Evolutionary conservation across 2,888 invertebrate genomes (phyloP).

Genomic region (Spilarctia lutea): DNA sequence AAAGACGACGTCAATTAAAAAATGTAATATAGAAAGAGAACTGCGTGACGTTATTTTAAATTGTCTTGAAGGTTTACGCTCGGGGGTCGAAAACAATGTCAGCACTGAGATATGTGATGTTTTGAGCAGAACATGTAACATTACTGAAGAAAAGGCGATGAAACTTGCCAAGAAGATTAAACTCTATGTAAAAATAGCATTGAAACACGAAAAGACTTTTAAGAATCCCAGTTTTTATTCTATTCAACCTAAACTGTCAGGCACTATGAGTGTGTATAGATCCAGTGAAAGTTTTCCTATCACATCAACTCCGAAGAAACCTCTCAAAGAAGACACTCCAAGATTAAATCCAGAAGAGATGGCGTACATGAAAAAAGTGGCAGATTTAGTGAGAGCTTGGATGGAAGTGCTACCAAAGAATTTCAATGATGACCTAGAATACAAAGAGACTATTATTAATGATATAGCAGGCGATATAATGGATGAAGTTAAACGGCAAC

Average conservation of each 20-base stretch:
- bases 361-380: conserved; percentile 52
- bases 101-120: conserved; percentile 24
- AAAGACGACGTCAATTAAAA: not conserved
- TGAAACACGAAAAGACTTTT: conserved; percentile 21
- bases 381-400: conserved; percentile 56
- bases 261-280: conserved; percentile 52
- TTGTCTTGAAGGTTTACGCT: conserved; percentile 14
- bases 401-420: conserved; percentile 58
- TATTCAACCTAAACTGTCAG: conserved; percentile 36
- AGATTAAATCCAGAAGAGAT: conserved; percentile 59
- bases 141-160: conserved; percentile 21
- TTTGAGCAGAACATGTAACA: conserved; percentile 25
- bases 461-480: conserved; percentile 65
- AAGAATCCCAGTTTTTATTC: conserved; percentile 28
- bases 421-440: conserved; percentile 54
- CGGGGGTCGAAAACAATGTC: conserved; percentile 18
- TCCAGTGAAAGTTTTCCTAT: conserved; percentile 42
- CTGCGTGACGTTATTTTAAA: conserved; percentile 38
- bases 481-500: conserved; percentile 58
- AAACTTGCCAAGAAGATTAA: conserved; percentile 34
- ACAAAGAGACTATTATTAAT: conserved; percentile 57
- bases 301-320: conserved; percentile 61
- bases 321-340: conserved; percentile 34
- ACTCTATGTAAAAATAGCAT: conserved; percentile 22
- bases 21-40: conserved; percentile 29